phyloP scores from a whole-genome alignment of 2,797 vertebrate species.

The Botia almorhae region DNA sequence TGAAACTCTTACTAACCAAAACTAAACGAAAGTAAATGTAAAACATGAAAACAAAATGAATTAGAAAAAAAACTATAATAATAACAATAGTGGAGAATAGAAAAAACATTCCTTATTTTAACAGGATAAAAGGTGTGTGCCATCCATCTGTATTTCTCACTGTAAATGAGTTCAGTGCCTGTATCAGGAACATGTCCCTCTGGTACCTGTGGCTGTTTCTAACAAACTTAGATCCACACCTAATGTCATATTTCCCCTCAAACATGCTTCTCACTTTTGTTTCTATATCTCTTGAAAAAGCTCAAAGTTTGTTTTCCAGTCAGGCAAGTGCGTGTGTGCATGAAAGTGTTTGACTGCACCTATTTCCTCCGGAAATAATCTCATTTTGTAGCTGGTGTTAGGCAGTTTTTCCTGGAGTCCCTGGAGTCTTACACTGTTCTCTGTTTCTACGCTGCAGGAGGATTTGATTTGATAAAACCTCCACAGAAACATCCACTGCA shows the following conservation, averaged over 20 bases:
- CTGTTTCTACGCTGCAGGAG: conserved; percentile 27
- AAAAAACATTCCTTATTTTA: neutral
- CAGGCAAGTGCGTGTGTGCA: neutral
- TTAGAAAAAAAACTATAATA: neutral
- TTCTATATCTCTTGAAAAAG: conserved; percentile 34
- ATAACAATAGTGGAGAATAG: neutral
- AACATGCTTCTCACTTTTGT: conserved; percentile 9
- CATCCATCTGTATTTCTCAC: neutral
- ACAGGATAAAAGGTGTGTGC: neutral
- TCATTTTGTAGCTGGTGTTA: conserved; percentile 42
- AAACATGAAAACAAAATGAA: too few relatives aligned
- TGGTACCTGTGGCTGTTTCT: neutral
- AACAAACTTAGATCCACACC: neutral
- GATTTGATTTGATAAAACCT: conserved; percentile 58
- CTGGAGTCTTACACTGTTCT: conserved; percentile 41
- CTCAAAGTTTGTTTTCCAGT: conserved; percentile 25
- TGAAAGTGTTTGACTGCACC: conserved; percentile 24
- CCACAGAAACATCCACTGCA: neutral
- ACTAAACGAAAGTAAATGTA: too few relatives aligned
- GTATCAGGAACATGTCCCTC: conserved; percentile 15
- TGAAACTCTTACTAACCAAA: too few relatives aligned
- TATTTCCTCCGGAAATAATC: conserved; percentile 50
- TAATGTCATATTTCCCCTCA: neutral
- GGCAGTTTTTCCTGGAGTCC: conserved; percentile 36
- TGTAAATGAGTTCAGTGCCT: neutral